These are phyloP conservation scores for Amazona finschi DNA, from an alignment of 2,797 vertebrate species.

Conservation along the genomic window DNA sequence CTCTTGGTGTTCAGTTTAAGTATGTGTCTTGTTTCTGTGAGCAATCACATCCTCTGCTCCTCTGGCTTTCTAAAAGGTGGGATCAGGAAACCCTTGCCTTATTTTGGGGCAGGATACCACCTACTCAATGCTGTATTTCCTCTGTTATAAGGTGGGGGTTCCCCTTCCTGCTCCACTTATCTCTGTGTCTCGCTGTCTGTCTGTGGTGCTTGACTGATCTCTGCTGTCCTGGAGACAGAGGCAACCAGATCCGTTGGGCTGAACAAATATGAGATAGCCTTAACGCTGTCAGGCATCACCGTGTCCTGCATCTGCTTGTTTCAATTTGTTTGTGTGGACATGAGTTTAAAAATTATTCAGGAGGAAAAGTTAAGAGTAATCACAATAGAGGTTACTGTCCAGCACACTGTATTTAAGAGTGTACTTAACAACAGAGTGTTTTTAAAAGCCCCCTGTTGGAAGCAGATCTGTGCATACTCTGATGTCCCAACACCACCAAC, in stretches of 20 bases:
- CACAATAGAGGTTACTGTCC: not conserved
- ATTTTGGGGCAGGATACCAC: not conserved
- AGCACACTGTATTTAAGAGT: not conserved
- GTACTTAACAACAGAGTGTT: not conserved
- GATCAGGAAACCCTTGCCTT: not conserved
- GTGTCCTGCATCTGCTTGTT: not conserved
- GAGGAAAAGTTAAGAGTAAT: not conserved
- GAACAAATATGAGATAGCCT: not conserved
- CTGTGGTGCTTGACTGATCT: not conserved
- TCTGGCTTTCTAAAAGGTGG: not conserved
- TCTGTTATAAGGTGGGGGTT: not conserved
- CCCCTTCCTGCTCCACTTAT: not conserved
- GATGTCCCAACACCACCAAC: not conserved
- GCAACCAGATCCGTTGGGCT: not conserved
- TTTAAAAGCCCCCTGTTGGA: not conserved
- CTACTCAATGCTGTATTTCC: not conserved
- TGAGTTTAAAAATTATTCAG: not conserved
- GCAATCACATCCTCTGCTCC: not conserved
- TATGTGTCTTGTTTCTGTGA: not conserved
- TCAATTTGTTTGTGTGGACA: not conserved
- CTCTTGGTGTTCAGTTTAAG: rapidly evolving
- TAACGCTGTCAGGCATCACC: not conserved
- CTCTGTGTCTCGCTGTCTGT: not conserved
- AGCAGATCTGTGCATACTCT: not conserved
- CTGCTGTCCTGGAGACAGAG: not conserved